A percentile compares a stretch with the other conserved stretches of the same genome.
Evolutionary conservation across 2,797 vertebrate species (phyloP).

Genomic region (Peromyscus attwateri): DNA sequence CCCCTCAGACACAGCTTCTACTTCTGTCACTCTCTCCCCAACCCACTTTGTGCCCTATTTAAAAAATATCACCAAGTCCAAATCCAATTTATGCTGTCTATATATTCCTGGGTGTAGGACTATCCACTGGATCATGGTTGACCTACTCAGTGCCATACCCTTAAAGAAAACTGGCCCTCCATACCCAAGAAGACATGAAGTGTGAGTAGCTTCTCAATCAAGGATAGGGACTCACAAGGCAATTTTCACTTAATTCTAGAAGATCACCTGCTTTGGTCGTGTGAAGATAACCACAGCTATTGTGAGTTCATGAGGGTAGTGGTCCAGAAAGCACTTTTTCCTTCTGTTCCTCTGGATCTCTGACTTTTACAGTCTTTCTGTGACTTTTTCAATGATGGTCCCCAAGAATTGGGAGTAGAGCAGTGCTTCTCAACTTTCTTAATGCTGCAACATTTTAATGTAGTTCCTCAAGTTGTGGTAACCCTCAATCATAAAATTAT

Average conservation of each 20-base stretch:
- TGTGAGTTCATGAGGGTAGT: neutral
- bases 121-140: neutral
- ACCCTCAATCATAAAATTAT: neutral
- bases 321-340: neutral
- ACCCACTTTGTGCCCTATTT: neutral
- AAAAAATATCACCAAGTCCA: neutral
- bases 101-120: too few relatives aligned
- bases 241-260: neutral
- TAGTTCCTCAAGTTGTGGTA: neutral
- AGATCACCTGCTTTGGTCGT: neutral
- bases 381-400: neutral
- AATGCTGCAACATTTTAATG: neutral
- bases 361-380: too few relatives aligned
- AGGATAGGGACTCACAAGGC: neutral
- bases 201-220: neutral
- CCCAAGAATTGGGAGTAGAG: neutral
- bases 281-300: neutral
- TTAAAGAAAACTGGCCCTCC: too few relatives aligned
- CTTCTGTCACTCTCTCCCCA: neutral
- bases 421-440: neutral
- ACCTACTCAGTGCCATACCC: neutral
- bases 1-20: neutral
- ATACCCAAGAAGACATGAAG: neutral
- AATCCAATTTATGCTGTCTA: neutral
- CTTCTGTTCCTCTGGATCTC: too few relatives aligned